Base-by-base conservation (phyloP, 2,797 vertebrate genomes). In the Prionace glauca region DNA sequence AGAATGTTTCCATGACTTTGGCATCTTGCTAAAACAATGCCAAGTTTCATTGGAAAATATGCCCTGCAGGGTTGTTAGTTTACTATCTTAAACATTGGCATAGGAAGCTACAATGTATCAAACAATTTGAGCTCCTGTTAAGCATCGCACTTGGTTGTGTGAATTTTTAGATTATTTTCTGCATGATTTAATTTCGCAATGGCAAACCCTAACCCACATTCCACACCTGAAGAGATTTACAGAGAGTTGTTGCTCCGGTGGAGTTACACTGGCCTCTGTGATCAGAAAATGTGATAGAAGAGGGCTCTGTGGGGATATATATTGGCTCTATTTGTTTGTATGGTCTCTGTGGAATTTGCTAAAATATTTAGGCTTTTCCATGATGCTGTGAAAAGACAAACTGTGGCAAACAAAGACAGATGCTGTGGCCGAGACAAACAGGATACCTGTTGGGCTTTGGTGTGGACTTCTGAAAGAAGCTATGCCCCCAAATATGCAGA, bases 11-110 rank as follows among this genome's bases (percentile, higher is more conserved):
- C 45, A 56, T 56, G 24, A 56, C 24, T 50, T 36, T 95, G 45
- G 71, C 41, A 72, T 9, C 29, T 95, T 95, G 22, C 41, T 77
- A n/a, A 95, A 74, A 77, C 71, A 77, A 77, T 77, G 93, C 36
- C 93, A 56, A 26, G 45, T 77, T 95, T 74, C 93, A 60, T 95
- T 95, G 74, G 71, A 77, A 77, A 56, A 56, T 95, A 8, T 56
- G 12, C 72, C 72, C 32, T 77, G 26, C 29, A 32, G 26, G 65
- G 7, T 77, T 45, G 32, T 95, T 60, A 77, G 72, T n/a, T 95
- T 74, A 50, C 5, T 16, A 45, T 93, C 62, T 69, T 67, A 94
- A 74, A 56, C 71, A 74, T 94, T 74, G 71, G 71, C 41, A 56
- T 71, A 22, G 93, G 41, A 92, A 74, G 11, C 71, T 32, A 18